Base-by-base conservation (phyloP, 64 coral and sea anemone species). In the Astreopora myriophthalma region DNA sequence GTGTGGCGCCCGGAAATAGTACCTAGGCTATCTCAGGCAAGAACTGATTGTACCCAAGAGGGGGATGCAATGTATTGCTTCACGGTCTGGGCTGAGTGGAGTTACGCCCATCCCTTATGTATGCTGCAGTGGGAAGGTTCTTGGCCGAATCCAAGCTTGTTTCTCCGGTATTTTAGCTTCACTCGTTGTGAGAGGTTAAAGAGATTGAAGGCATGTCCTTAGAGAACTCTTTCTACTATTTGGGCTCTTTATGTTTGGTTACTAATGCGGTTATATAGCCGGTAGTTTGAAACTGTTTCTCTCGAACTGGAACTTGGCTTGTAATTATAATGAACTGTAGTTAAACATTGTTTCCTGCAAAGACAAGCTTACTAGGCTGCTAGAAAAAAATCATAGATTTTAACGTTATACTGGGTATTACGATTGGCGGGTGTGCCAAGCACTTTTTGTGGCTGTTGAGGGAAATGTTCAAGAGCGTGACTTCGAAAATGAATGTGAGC, bases 71-170 rank as follows among this genome's bases (percentile, higher is more conserved):
- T 83, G 58, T 64, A 83, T 83, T 83, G 79, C 51, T 83, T 33
- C 19, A 34, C 22, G 11, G 2, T 58, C 49, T 33, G 8, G 13
- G 2, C 29, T 20, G 19, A 55, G 19, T 25, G 7, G 33, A 83
- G 79, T 83, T 83, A 83, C 79, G 58, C 79, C 79, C 79, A 83
- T 83, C n/a, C 79, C 32, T n/a, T n/a, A n/a, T n/a, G n/a, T 80
- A 80, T 34, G 30, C 28, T 22, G 1, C 16, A 61, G 52, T 83
- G 79, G 52, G 24, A 22, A 65, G 55, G 23, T 37, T 83, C 34
- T 20, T 34, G 6, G 29, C 16, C 4, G 65, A 83, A 64, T 64
- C 65, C 34, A 32, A 30, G 52, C 20, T 65, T 39, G 20, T 64
- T 39, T 38, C 79, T 39, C 22, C n/a, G 17, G 32, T 22, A 34